Conservation (phyloP, 2,113 vertebrate genomes). For the Campylomormyrus tamandua region DNA sequence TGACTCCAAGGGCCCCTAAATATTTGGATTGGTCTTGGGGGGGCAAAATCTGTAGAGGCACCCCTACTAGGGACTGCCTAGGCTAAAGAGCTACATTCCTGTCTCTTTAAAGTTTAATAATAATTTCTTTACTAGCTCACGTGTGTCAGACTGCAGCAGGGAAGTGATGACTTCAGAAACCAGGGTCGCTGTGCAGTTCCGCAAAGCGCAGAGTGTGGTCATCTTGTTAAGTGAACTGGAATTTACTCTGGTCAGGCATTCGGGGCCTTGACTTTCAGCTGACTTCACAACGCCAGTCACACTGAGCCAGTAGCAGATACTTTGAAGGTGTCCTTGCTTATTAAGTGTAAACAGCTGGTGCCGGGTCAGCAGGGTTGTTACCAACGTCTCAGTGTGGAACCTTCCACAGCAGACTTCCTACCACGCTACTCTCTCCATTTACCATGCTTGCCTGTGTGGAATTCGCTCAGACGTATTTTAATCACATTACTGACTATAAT, state of each 20-base stretch:
- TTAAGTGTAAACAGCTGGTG: background rate
- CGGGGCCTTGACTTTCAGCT: background rate
- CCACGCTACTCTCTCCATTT: background rate
- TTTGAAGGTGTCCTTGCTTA: constrained; percentile 6
- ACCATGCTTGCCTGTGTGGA: background rate
- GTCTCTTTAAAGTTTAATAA: background rate
- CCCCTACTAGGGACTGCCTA: background rate
- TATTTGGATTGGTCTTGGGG: background rate
- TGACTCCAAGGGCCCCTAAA: background rate
- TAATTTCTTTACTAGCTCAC: background rate
- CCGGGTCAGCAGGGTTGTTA: background rate
- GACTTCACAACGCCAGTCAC: background rate
- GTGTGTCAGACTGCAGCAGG: background rate
- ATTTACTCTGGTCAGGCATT: background rate
- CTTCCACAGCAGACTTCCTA: background rate
- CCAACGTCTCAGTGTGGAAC: background rate
- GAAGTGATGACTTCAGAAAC: background rate
- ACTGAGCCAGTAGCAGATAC: no score
- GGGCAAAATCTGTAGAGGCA: background rate
- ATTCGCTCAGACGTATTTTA: background rate
- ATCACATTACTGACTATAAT: background rate
- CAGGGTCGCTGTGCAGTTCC: no score
- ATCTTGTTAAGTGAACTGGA: background rate
- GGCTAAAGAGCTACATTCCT: background rate
- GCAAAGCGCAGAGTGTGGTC: background rate